Percentiles rank a stretch among this genome's conserved stretches.
Conservation (phyloP, 2,113 vertebrate genomes). For the Pachycephala philippinensis region DNA sequence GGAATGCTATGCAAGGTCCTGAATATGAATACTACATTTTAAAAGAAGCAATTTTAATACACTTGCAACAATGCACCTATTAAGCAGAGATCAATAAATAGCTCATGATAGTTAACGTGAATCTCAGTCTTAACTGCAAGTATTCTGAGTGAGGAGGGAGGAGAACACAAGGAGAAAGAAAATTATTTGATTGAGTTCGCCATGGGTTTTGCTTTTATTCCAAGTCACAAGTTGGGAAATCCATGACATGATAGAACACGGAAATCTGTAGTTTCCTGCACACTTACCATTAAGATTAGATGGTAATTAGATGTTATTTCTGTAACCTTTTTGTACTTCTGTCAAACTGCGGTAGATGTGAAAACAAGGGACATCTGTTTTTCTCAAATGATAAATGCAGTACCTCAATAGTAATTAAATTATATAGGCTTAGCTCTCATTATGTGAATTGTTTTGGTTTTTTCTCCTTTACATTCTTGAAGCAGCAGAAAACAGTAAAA, state of each 20-base stretch:
- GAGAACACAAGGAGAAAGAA: not conserved
- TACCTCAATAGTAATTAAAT: constrained; percentile 64
- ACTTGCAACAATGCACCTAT: not conserved
- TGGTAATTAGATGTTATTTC: not conserved
- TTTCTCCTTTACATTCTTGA: constrained; percentile 56
- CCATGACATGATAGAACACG: not conserved
- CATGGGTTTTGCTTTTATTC: not conserved
- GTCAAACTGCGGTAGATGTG: constrained; percentile 33
- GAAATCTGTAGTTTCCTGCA: not conserved
- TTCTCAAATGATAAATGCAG: constrained; percentile 12
- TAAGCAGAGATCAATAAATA: not conserved
- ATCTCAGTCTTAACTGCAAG: not conserved
- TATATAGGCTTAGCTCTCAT: constrained; percentile 63
- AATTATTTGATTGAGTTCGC: not conserved
- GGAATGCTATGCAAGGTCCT: not conserved
- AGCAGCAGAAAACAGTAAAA: constrained; percentile 35
- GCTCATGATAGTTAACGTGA: not conserved
- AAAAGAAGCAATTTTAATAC: not conserved
- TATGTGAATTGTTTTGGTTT: constrained; percentile 39
- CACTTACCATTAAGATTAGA: not conserved
- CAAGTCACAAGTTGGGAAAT: not conserved
- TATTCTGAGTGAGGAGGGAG: not conserved
- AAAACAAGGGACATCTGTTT: not conserved
- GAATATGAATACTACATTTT: not conserved
- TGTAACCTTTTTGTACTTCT: not conserved